Percentiles rank a stretch among this genome's conserved stretches.
Conservation (phyloP, 2,113 vertebrate genomes). For the Oncorhynchus masou region DNA sequence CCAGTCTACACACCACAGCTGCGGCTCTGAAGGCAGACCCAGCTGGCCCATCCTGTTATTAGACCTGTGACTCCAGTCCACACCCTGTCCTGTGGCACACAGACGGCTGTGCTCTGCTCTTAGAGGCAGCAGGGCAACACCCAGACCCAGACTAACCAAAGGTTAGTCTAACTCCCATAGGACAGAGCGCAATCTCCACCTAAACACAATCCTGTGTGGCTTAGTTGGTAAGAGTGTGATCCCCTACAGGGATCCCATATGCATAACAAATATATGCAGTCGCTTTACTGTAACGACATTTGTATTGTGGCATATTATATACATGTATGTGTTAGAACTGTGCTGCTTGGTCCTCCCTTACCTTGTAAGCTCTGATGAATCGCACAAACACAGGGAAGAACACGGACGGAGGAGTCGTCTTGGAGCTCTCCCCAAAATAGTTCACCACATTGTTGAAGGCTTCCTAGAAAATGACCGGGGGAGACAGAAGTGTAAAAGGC, state of each 20-base stretch:
- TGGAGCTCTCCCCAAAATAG: constrained; percentile 94
- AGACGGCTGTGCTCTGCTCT: constrained; percentile 27
- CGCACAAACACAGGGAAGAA: constrained; percentile 97
- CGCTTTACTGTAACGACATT: no score
- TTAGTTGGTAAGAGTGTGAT: no score
- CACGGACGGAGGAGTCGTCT: constrained; percentile 91
- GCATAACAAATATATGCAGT: no score
- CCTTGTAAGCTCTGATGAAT: constrained; percentile 96
- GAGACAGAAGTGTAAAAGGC: constrained; percentile 28
- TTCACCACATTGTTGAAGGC: constrained; percentile 91
- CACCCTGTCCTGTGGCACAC: constrained; percentile 62
- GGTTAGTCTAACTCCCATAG: constrained; percentile 29
- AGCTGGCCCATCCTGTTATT: constrained; percentile 81
- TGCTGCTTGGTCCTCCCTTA: constrained; percentile 52
- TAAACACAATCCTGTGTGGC: background rate
- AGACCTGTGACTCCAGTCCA: constrained; percentile 47
- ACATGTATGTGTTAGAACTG: background rate
- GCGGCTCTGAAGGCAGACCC: constrained; percentile 60
- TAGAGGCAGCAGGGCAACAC: constrained; percentile 23
- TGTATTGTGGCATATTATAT: no score
- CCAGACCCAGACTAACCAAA: constrained; percentile 11
- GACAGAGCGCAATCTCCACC: constrained; percentile 9
- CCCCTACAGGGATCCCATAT: no score
- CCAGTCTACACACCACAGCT: constrained; percentile 72
- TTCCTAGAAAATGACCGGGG: constrained; percentile 73